Base-by-base conservation (phyloP, 2,113 vertebrate species). In the Melanotaenia duboulayi region DNA sequence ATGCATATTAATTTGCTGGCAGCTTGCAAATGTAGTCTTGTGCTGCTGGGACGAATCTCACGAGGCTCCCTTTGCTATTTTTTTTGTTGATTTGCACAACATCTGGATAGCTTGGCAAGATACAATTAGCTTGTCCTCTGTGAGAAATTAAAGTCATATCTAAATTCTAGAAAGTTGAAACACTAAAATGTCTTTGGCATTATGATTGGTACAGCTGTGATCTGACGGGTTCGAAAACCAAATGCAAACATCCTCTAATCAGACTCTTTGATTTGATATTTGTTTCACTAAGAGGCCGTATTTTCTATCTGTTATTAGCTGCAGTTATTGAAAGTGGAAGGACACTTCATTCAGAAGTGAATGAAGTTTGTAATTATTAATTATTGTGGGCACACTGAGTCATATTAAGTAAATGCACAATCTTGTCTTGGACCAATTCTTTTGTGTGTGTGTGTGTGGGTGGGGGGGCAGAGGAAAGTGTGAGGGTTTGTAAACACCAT, bases 401-500 rank as follows among this genome's bases (percentile, higher is more conserved):
- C 8, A 42, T 78, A 78, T 83, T 13, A 62, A 55, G 42, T 66
- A 60, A 78, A 81, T 80, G 92, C 87, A 91, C 89, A 91, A 83
- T 81, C 56, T 83, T 61, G 72, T 71, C 16, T 46, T 74, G 86
- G 90, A 92, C 85, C 81, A 91, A 88, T 55, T 62, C 19, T 83
- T 54, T 59, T 39, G 58, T 66, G 49, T 46, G 25, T 40, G 14
- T n/a, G n/a, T n/a, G n/a, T n/a, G n/a, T n/a, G n/a, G n/a, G n/a
- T n/a, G 49, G 14, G 4, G 35, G 50, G 4, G 40, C 10, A 49
- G 25, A 23, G n/a, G 39, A 39, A 11, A 20, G 14, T 25, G 55
- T 0, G 68, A 57, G 32, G 44, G 59, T 80, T 80, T 63, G 51
- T 78, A n/a, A 63, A 35, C 19, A 32, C 32, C 71, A 49, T 55